Base-by-base conservation (phyloP, 92 coral and sea anemone genomes). In the Siderastrea siderea region DNA sequence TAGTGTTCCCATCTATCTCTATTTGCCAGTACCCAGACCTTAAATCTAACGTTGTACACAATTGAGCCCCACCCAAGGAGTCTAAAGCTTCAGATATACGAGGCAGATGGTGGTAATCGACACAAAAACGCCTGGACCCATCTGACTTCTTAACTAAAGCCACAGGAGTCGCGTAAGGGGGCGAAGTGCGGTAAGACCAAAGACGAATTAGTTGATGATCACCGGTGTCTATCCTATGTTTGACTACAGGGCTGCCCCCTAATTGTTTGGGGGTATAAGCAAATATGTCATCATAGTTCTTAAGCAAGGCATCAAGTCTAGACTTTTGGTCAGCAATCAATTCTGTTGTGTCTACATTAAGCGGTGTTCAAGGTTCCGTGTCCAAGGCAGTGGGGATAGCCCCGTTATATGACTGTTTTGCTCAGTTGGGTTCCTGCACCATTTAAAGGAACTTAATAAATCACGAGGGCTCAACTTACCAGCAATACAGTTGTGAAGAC, bases 161-260 rank as follows among this genome's bases (percentile, higher is more conserved):
- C 7, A 88, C 92, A 14, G 92, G 92, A 12, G 88, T 66, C 72
- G 87, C 72, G 88, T 88, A 88, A 62, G 89, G 89, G 55, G 84
- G 84, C 8, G 50, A 75, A 1, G 90, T 70, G 17, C 85, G 63
- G 66, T 77, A 86, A 6, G 80, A 45, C 10, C 68, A 55, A n/a
- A 64, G 89, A 1, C 84, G 64, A 55, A 86, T 77, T 4, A 84
- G 90, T 1, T 84, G 84, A 12, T 78, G 61, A 11, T 19, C n/a
- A 9, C 70, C 85, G 5, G 81, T 75, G 44, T 86, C 85, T 48
- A 78, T 86, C 43, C 3, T 68, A 54, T 86, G 90, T 54, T 59
- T 74, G 16, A 86, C 78, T 15, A 86, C 11, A 48, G 43, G 47
- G 5, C 82, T 77, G 38, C 90, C 52, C 6, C 90, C 78, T 53